These are phyloP conservation scores for Limnothrissa miodon DNA, from an alignment of 2,113 vertebrate species.

Conservation along the genomic window DNA sequence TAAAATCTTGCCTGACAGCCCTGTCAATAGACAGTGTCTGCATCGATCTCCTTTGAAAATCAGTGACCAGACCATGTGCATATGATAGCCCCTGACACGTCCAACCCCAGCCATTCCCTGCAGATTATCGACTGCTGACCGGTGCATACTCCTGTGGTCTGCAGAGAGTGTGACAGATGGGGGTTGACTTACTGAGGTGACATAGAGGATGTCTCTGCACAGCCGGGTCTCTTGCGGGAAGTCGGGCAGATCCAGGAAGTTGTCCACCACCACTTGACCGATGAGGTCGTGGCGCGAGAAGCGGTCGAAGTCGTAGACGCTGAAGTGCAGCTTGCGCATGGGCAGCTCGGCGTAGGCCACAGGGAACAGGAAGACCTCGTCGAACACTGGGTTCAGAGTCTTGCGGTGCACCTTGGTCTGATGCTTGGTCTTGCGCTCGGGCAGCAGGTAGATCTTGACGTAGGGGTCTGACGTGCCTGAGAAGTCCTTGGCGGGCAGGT, in stretches of 20 bases:
- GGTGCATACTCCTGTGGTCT: background rate
- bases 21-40: slow-evolving; percentile 21
- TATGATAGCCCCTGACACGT: slow-evolving; percentile 10
- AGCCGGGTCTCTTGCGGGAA: slow-evolving; percentile 95
- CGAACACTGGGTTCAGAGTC: slow-evolving; percentile 95
- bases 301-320: slow-evolving; percentile 97
- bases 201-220: slow-evolving; percentile 94
- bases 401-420: slow-evolving; percentile 99
- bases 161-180: background rate
- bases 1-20: slow-evolving; percentile 28
- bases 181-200: slow-evolving; percentile 88
- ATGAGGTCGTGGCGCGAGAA: slow-evolving; percentile 97
- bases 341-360: slow-evolving; percentile 89
- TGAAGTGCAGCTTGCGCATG: slow-evolving; percentile 93
- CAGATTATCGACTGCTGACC: background rate
- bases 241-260: slow-evolving; percentile 95
- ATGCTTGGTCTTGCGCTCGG: slow-evolving; percentile 96
- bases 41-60: slow-evolving; percentile 31
- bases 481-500: slow-evolving; percentile 96
- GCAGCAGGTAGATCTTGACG: slow-evolving; percentile 97
- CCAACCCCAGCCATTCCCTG: background rate
- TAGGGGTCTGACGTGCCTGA: slow-evolving; percentile 97
- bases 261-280: slow-evolving; percentile 96
- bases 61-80: background rate
- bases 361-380: slow-evolving; percentile 96